Conservation (phyloP, 64 coral and sea anemone species). For the Montipora sp. region DNA sequence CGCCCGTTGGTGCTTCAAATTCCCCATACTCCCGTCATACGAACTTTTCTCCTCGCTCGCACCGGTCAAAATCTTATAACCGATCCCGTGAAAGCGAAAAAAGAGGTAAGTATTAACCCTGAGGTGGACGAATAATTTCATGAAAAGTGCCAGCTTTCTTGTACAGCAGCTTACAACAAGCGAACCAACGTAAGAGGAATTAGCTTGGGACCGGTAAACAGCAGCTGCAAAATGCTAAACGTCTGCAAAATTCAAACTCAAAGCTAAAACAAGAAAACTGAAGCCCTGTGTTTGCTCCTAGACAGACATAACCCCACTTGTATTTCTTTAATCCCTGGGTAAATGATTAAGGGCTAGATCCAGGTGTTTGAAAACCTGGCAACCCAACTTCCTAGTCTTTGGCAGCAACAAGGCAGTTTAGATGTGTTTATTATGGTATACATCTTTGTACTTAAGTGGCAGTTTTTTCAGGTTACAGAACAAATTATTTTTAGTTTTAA, state of each 20-base stretch:
- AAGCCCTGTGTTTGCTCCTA: background rate
- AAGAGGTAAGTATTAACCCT: constrained; percentile 55
- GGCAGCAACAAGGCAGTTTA: too few species aligned
- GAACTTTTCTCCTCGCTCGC: constrained; percentile 90
- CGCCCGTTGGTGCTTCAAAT: constrained; percentile 43
- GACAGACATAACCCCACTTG: background rate
- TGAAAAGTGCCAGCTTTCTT: background rate
- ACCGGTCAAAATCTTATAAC: constrained; percentile 84
- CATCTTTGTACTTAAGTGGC: too few species aligned
- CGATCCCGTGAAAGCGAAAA: constrained; percentile 81
- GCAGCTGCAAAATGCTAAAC: background rate
- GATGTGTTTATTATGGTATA: too few species aligned
- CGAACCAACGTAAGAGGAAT: too few species aligned
- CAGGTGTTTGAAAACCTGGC: constrained; percentile 6
- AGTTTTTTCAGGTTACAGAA: too few species aligned
- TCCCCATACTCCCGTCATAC: constrained; percentile 79
- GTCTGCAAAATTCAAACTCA: background rate
- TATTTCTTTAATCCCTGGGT: background rate
- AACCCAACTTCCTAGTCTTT: constrained; percentile 8
- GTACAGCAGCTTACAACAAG: background rate
- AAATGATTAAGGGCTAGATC: background rate
- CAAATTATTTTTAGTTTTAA: too few species aligned
- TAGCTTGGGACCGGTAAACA: background rate
- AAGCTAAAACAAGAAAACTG: background rate
- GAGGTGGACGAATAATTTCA: background rate